Conservation (phyloP, 2,888 invertebrate genomes). For the Lypha dubia region DNA sequence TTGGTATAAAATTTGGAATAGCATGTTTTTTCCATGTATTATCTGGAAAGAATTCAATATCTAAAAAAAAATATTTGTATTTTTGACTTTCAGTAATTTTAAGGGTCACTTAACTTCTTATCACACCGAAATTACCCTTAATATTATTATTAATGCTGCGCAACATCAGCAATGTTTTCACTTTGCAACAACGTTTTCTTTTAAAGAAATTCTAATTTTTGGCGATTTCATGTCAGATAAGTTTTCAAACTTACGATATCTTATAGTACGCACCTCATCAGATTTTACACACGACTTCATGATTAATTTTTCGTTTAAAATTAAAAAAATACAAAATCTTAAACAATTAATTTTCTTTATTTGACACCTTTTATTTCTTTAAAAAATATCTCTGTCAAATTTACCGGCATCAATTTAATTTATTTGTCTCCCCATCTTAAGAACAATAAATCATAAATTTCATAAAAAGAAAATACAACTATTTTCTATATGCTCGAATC, state of each 20-base stretch:
- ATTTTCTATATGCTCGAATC: background rate
- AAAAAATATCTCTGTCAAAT: constrained; percentile 27
- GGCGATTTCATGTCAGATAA: no score
- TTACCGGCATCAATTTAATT: constrained; percentile 36
- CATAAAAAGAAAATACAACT: background rate
- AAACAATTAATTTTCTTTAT: constrained; percentile 17
- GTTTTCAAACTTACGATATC: background rate
- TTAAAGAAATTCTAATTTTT: no score
- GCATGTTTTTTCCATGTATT: no score
- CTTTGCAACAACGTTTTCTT: no score
- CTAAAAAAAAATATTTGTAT: no score
- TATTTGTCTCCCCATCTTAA: constrained; percentile 35
- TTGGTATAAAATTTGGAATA: no score
- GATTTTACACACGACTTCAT: background rate
- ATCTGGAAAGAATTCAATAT: no score
- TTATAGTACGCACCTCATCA: background rate
- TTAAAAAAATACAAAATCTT: background rate
- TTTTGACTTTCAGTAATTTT: no score
- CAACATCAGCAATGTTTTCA: no score
- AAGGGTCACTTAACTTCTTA: no score
- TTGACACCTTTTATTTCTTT: constrained; percentile 28
- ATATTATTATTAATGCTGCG: no score
- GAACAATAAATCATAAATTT: constrained; percentile 45
- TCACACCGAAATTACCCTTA: no score
- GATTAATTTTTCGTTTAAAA: background rate